These are phyloP conservation scores for Sthenelais limicola DNA, from an alignment of 2,888 invertebrate genomes.

Conservation along the genomic window DNA sequence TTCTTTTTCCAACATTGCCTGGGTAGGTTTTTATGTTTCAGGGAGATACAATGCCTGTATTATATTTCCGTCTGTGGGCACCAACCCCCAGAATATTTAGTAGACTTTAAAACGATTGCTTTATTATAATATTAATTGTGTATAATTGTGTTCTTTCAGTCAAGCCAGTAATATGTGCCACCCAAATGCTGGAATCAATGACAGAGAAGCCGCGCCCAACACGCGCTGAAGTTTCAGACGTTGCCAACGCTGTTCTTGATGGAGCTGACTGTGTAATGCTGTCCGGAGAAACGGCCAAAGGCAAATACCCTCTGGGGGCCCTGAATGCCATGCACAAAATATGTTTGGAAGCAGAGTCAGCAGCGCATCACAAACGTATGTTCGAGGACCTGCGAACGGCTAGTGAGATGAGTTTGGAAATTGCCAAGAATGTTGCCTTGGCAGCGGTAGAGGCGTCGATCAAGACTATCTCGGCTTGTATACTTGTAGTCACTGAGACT, in stretches of 20 bases:
- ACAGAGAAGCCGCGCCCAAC: slow-evolving; percentile 98
- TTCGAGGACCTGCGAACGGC: slow-evolving; percentile 82
- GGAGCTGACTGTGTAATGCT: slow-evolving; percentile 99
- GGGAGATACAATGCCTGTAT: too few relatives aligned
- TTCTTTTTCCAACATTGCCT: too few relatives aligned
- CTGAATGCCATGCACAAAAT: slow-evolving; percentile 76
- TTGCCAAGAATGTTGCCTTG: slow-evolving; percentile 92
- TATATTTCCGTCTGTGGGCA: too few relatives aligned
- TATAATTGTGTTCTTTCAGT: too few relatives aligned
- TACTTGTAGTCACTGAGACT: slow-evolving; percentile 87
- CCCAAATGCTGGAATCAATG: slow-evolving; percentile 98
- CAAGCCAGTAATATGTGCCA: slow-evolving; percentile 98
- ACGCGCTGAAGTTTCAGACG: slow-evolving; percentile 95
- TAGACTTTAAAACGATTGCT: too few relatives aligned
- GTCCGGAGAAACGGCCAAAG: slow-evolving; percentile 98
- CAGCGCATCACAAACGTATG: slow-evolving; percentile 92
- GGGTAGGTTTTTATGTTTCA: too few relatives aligned
- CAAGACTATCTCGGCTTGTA: slow-evolving; percentile 90
- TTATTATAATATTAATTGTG: too few relatives aligned
- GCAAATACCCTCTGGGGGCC: slow-evolving; percentile 93
- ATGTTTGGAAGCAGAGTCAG: slow-evolving; percentile 93
- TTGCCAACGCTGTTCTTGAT: slow-evolving; percentile 97
- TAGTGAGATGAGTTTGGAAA: slow-evolving; percentile 79
- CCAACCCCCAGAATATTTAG: too few relatives aligned
- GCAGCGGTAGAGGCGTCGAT: slow-evolving; percentile 95